Conservation (phyloP, 2,113 vertebrate genomes). For the Hydrochoerus hydrochaeris region DNA sequence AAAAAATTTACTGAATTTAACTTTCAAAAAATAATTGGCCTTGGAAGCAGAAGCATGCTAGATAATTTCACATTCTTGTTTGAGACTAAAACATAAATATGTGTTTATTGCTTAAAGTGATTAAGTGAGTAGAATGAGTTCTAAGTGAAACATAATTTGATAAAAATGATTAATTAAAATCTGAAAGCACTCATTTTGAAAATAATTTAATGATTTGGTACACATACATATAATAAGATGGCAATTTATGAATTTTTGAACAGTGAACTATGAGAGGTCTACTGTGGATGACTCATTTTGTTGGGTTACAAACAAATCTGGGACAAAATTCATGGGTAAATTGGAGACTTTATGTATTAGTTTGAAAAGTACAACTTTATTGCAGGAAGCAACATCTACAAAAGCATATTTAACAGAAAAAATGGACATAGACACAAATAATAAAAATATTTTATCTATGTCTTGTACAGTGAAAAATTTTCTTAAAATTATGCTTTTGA, state of each 20-base stretch:
- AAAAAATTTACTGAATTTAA: background rate
- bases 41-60: background rate
- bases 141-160: slow-evolving; percentile 41
- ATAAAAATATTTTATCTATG: background rate
- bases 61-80: background rate
- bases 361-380: background rate
- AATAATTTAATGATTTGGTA: background rate
- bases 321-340: background rate
- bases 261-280: background rate
- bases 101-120: background rate
- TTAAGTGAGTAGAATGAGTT: background rate
- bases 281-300: background rate
- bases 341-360: background rate
- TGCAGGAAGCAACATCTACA: background rate
- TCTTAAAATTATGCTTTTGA: background rate
- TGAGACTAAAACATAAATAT: background rate
- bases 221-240: background rate
- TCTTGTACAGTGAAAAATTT: background rate
- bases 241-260: background rate
- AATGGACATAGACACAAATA: background rate
- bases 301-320: background rate
- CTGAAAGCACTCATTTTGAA: background rate
- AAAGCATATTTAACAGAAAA: background rate
- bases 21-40: background rate
- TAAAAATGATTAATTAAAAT: background rate